phyloP scores from a whole-genome alignment of 2,888 invertebrate species.

The Synanthedon tipuliformis region DNA sequence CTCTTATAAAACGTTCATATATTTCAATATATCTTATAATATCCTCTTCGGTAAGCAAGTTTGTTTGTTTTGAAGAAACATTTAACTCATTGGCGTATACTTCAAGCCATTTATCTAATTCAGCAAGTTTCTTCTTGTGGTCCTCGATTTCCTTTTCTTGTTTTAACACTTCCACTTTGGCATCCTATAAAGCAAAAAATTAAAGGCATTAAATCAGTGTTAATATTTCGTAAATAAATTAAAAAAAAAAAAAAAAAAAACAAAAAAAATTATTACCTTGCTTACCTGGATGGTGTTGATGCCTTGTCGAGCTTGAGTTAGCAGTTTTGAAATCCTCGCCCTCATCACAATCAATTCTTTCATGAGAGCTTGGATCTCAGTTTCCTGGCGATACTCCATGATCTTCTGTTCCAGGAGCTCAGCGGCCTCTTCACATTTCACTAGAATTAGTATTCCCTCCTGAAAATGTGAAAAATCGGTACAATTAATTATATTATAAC shows the following conservation, averaged over 20 bases:
- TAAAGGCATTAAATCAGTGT: slow-evolving; percentile 2
- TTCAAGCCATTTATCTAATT: slow-evolving; percentile 64
- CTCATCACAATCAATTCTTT: slow-evolving; percentile 71
- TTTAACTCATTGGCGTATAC: slow-evolving; percentile 60
- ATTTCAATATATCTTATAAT: slow-evolving; percentile 58
- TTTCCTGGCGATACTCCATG: slow-evolving; percentile 73
- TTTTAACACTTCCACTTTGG: slow-evolving; percentile 49
- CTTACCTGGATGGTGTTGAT: slow-evolving; percentile 66
- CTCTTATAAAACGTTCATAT: slow-evolving; percentile 54
- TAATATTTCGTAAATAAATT: slow-evolving; percentile 1
- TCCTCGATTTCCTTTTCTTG: slow-evolving; percentile 49
- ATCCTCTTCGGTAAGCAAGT: slow-evolving; percentile 46
- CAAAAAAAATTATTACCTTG: slow-evolving; percentile 34
- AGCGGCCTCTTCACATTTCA: slow-evolving; percentile 76
- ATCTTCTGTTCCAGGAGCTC: slow-evolving; percentile 73
- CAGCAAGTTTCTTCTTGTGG: slow-evolving; percentile 45
- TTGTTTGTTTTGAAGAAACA: slow-evolving; percentile 45
- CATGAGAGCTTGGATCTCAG: slow-evolving; percentile 71
- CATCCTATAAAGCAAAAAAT: slow-evolving; percentile 41
- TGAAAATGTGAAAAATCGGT: slow-evolving; percentile 35
- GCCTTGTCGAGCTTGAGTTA: slow-evolving; percentile 78
- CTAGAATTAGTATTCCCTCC: slow-evolving; percentile 78
- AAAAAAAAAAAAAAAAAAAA: slow-evolving; percentile 4
- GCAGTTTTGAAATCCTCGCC: slow-evolving; percentile 73
- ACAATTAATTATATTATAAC: no score